phyloP scores from a whole-genome alignment of 2,113 vertebrate species.

The Tyrannus savana region DNA sequence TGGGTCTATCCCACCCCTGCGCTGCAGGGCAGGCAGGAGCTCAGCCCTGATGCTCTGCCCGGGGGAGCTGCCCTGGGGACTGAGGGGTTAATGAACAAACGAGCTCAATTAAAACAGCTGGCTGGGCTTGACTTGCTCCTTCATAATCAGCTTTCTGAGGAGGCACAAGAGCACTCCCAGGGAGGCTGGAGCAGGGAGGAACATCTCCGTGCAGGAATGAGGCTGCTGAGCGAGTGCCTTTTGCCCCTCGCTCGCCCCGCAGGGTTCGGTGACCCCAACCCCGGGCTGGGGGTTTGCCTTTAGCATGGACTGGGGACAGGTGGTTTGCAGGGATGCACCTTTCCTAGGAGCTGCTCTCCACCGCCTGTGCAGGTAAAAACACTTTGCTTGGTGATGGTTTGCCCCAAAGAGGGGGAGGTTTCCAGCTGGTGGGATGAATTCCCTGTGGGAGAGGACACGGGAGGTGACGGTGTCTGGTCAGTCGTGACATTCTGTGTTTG shows the following conservation, averaged over 20 bases:
- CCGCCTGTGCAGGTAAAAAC: background rate
- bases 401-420: background rate
- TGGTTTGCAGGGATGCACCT: background rate
- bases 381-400: fast-evolving
- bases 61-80: background rate
- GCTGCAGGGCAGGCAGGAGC: background rate
- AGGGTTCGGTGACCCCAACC: fast-evolving
- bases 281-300: background rate
- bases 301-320: background rate
- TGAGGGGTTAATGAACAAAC: background rate
- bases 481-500: fast-evolving
- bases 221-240: fast-evolving
- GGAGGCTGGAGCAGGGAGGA: background rate
- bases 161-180: fast-evolving
- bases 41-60: background rate
- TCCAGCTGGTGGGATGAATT: background rate
- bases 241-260: fast-evolving
- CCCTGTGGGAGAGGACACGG: background rate
- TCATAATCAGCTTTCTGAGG: background rate
- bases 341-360: background rate
- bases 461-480: background rate
- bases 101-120: background rate
- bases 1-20: fast-evolving
- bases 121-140: background rate
- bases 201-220: background rate